Evolutionary conservation across 2,797 vertebrate genomes (phyloP).

Genomic region (Dromococcyx pavoninus): DNA sequence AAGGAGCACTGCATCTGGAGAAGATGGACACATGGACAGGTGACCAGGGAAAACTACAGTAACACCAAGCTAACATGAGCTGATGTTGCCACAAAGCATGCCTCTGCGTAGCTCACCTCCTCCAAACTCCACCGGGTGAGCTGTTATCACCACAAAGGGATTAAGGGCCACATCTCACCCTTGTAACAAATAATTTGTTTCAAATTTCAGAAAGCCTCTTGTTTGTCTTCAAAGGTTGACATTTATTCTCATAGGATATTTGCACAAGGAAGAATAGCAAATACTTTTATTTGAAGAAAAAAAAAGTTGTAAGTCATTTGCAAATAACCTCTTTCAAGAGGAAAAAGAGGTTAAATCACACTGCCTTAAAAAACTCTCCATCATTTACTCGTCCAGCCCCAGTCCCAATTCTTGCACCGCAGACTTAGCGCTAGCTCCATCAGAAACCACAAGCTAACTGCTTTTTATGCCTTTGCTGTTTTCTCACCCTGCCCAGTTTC

Average conservation of each 20-base stretch:
- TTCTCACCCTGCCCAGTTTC: neutral
- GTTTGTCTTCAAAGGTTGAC: neutral
- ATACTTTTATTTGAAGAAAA: neutral
- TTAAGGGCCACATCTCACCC: neutral
- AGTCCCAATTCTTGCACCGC: neutral
- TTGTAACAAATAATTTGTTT: neutral
- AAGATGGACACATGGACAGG: neutral
- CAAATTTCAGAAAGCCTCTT: neutral
- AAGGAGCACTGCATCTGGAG: neutral
- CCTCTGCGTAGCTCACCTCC: neutral
- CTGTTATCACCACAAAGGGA: neutral
- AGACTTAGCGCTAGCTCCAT: neutral
- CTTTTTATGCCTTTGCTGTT: neutral
- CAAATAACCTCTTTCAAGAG: neutral
- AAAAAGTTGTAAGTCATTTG: neutral
- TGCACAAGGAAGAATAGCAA: conserved; percentile 10
- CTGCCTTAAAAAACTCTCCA: neutral
- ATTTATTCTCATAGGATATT: conserved; percentile 30
- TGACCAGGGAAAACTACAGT: neutral
- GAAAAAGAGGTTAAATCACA: neutral
- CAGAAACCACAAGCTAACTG: neutral
- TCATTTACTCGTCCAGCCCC: neutral
- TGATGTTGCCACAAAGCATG: neutral
- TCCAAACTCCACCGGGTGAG: neutral
- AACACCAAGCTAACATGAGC: neutral